Percentiles rank a stretch among this genome's conserved stretches.
Evolutionary conservation across 2,113 vertebrate genomes (phyloP).

Genomic region (Aramus guarauna): DNA sequence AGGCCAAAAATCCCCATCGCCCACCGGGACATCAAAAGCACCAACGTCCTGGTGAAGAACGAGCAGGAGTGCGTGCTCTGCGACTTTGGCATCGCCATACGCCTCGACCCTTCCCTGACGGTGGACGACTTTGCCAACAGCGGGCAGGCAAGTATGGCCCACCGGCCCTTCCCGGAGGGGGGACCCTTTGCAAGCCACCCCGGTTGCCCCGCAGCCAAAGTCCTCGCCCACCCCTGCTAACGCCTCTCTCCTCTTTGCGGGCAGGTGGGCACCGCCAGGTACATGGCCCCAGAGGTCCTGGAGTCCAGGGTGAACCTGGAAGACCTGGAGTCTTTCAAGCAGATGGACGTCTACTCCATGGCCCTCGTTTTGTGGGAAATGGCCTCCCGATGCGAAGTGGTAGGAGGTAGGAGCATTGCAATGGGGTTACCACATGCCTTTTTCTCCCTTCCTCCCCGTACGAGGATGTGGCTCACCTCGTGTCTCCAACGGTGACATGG

Average conservation of each 20-base stretch:
- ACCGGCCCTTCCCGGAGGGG: fast-evolving
- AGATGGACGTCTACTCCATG: constrained; percentile 93
- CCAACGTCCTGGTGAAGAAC: constrained; percentile 85
- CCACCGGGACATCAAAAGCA: constrained; percentile 89
- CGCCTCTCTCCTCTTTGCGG: background rate
- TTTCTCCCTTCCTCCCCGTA: background rate
- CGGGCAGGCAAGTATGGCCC: constrained; percentile 76
- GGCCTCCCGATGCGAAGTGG: constrained; percentile 83
- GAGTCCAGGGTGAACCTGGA: constrained; percentile 91
- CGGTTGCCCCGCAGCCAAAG: fast-evolving
- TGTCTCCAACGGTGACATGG: fast-evolving
- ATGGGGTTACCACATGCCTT: fast-evolving
- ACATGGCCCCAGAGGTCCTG: constrained; percentile 92
- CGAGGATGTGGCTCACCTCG: fast-evolving
- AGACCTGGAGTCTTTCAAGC: constrained; percentile 90
- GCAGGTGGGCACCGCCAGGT: constrained; percentile 89
- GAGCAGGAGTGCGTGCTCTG: constrained; percentile 82
- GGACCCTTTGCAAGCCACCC: background rate
- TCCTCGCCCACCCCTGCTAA: background rate
- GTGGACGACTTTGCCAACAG: constrained; percentile 89
- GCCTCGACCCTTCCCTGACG: constrained; percentile 82
- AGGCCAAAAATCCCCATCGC: constrained; percentile 83
- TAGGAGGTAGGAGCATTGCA: constrained; percentile 74
- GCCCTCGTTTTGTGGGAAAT: constrained; percentile 90
- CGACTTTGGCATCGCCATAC: constrained; percentile 87